Conservation (phyloP, 2,797 vertebrate species). For the Ceryle rudis region DNA sequence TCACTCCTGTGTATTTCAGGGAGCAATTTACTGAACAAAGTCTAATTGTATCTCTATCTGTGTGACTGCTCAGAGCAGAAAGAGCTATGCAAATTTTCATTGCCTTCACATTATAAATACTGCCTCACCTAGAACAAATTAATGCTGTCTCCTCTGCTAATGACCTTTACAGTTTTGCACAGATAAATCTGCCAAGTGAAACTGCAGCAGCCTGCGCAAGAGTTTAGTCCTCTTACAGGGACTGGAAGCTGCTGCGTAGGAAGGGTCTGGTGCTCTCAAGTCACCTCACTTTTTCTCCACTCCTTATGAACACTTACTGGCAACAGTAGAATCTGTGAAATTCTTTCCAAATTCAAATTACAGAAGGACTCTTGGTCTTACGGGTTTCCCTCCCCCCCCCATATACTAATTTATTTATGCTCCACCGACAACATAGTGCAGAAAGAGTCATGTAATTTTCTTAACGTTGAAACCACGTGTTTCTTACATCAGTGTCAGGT, state of each 20-base stretch:
- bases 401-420: not conserved
- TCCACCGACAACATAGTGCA: not conserved
- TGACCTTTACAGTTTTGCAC: not conserved
- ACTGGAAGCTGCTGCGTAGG: not conserved
- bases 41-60: not conserved
- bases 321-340: not conserved
- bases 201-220: not conserved
- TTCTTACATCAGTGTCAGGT: conserved; percentile 94
- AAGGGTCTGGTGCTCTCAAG: not conserved
- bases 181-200: not conserved
- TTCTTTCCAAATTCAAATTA: conserved; percentile 3
- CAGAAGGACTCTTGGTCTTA: not conserved
- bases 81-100: conserved; percentile 26
- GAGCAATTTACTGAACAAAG: not conserved
- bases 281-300: not conserved
- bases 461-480: not conserved
- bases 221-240: not conserved
- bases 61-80: not conserved
- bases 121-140: conserved; percentile 27
- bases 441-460: not conserved
- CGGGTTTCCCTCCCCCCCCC: rapidly evolving
- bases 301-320: not conserved
- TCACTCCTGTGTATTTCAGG: not conserved
- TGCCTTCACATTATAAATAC: conserved; percentile 18
- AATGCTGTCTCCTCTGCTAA: conserved; percentile 29